A percentile compares a stretch with the other conserved stretches of the same genome.
phyloP scores from a whole-genome alignment of 2,113 vertebrate species.

The human region GRCh38 chr2:143147001-143147500 shows the following conservation, averaged over 20 bases:
- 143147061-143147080: not conserved
- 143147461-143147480: slow-evolving; percentile 1
- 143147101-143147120: not conserved
- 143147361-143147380: slow-evolving; percentile 43
- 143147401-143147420: slow-evolving; percentile 57
- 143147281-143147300: slow-evolving; percentile 54
- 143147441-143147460: not conserved
- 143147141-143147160: not conserved
- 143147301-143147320: slow-evolving; percentile 12
- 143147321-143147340: slow-evolving; percentile 53
- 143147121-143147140: not conserved
- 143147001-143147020: not conserved
- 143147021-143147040: not conserved
- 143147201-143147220: not conserved
- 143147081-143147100: not conserved
- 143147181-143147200: not conserved
- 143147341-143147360: slow-evolving; percentile 58
- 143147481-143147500: slow-evolving; percentile 35
- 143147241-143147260: not conserved
- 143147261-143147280: not conserved
- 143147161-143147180: not conserved
- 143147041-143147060: slow-evolving; percentile 22
- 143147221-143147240: not conserved
- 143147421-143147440: slow-evolving; percentile 43
- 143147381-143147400: slow-evolving; percentile 64